Conservation (phyloP, 2,797 vertebrate species). For the Garrulus glandarius region DNA sequence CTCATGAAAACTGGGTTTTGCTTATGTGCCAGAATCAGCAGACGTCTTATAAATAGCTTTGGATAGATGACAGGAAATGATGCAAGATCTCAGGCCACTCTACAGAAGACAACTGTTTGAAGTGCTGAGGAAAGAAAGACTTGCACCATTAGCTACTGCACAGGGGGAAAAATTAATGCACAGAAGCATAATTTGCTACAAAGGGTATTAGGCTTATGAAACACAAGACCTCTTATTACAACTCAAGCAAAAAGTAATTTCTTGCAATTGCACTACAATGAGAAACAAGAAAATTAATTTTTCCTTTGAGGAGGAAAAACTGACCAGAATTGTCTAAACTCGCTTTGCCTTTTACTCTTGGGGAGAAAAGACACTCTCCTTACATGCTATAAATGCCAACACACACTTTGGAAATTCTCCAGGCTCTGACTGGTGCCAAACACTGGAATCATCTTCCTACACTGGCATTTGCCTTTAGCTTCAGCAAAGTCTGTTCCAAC, state of each 20-base stretch:
- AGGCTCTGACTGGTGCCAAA: neutral
- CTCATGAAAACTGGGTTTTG: conserved; percentile 1
- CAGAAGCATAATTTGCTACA: neutral
- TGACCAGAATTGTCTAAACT: neutral
- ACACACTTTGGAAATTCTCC: neutral
- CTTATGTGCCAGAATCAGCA: conserved; percentile 34
- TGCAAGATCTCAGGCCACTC: conserved; percentile 44
- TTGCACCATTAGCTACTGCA: neutral
- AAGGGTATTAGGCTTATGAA: neutral
- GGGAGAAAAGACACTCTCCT: neutral
- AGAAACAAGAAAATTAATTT: neutral
- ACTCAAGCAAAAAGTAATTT: neutral
- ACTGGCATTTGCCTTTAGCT: conserved; percentile 2
- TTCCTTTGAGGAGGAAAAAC: neutral
- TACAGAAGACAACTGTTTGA: conserved; percentile 17
- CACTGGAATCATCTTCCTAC: conserved; percentile 8
- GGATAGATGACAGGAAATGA: conserved; percentile 54
- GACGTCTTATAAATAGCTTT: conserved; percentile 45
- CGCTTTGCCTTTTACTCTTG: neutral
- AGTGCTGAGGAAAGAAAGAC: neutral
- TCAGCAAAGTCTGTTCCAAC: conserved; percentile 12
- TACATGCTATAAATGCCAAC: neutral
- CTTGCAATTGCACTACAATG: neutral
- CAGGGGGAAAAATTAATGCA: neutral
- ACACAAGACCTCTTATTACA: neutral